phyloP scores from a whole-genome alignment of 1,140 invertebrate species.

The Brachionus rubens region DNA sequence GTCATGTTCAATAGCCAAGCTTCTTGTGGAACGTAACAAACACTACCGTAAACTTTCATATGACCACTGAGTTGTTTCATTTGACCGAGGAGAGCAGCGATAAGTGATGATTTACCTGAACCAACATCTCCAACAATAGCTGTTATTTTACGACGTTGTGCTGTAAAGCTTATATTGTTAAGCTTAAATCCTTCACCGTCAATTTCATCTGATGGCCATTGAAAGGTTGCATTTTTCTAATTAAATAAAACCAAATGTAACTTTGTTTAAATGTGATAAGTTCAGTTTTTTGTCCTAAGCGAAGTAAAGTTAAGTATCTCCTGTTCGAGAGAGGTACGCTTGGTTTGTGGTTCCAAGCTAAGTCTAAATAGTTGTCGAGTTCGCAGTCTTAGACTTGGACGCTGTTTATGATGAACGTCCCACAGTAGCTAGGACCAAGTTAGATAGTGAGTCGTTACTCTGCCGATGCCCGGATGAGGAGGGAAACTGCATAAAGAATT shows the following conservation, averaged over 20 bases:
- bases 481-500: too few species aligned
- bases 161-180: conserved; percentile 55
- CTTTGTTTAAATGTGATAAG: not conserved
- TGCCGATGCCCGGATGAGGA: too few species aligned
- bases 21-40: conserved; percentile 69
- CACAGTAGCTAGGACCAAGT: too few species aligned
- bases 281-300: too few species aligned
- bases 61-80: conserved; percentile 71
- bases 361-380: too few species aligned
- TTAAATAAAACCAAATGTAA: not conserved
- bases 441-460: too few species aligned
- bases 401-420: too few species aligned
- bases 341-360: too few species aligned
- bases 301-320: too few species aligned
- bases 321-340: too few species aligned
- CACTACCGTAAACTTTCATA: conserved; percentile 64
- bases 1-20: conserved; percentile 68
- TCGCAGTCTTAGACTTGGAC: too few species aligned
- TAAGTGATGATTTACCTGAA: conserved; percentile 80
- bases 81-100: conserved; percentile 80
- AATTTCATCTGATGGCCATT: not conserved
- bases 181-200: not conserved
- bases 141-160: conserved; percentile 54
- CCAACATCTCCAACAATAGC: conserved; percentile 82
- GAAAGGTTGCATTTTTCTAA: not conserved